Conservation (phyloP, 2,888 invertebrate species). For the Sphaerophoria taeniata region DNA sequence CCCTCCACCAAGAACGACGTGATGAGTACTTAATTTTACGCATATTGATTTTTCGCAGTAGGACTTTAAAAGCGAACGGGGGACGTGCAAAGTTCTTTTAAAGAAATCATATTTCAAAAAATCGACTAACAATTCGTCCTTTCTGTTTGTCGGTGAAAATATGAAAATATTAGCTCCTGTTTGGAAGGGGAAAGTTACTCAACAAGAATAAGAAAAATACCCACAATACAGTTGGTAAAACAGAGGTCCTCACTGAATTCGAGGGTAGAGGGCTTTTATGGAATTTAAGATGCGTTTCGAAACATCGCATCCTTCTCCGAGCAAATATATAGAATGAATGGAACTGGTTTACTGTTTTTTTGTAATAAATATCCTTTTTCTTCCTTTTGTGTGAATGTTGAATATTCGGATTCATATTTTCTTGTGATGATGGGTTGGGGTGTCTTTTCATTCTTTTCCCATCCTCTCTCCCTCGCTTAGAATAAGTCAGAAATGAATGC, state of each 20-base stretch:
- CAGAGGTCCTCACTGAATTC: background rate
- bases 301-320: constrained; percentile 36
- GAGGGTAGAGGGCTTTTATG: constrained; percentile 26
- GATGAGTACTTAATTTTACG: constrained; percentile 71
- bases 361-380: constrained; percentile 72
- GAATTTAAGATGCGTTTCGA: constrained; percentile 65
- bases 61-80: background rate
- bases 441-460: constrained; percentile 16
- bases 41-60: constrained; percentile 65
- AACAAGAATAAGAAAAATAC: constrained; percentile 56
- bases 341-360: constrained; percentile 57
- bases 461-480: background rate
- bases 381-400: background rate
- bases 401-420: constrained; percentile 15
- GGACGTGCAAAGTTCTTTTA: constrained; percentile 63
- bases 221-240: constrained; percentile 31
- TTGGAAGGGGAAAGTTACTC: constrained; percentile 5
- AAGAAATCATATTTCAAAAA: constrained; percentile 45
- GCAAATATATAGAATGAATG: constrained; percentile 51
- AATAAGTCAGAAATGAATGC: constrained; percentile 39
- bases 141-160: constrained; percentile 27
- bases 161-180: constrained; percentile 35
- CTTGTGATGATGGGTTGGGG: constrained; percentile 27
- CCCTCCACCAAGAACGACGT: background rate
- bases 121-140: constrained; percentile 38